Evolutionary conservation across 2,113 vertebrate species (phyloP).

Genomic region (Gymnocephalus cernua): DNA sequence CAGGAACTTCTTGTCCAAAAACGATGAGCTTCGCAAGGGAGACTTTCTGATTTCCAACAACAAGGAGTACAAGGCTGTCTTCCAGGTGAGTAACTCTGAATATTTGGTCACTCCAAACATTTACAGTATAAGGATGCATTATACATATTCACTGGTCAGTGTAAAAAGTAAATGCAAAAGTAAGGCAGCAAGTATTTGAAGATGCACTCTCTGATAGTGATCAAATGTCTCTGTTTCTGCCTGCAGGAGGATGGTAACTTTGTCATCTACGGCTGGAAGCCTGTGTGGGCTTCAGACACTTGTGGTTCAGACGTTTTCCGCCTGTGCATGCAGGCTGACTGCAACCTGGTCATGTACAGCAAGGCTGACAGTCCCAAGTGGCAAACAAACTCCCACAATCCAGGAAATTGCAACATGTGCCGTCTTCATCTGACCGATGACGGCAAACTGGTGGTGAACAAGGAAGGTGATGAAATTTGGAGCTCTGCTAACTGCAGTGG

Average conservation of each 20-base stretch:
- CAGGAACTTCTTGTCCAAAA: conserved; percentile 59
- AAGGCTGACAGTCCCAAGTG: not conserved
- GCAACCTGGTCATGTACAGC: conserved; percentile 70
- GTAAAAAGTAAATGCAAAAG: not conserved
- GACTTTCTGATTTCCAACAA: conserved; percentile 68
- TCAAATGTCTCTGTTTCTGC: not conserved
- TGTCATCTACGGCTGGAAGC: conserved; percentile 58
- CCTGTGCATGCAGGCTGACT: conserved; percentile 63
- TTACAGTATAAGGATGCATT: not conserved
- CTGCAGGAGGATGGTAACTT: conserved; percentile 67
- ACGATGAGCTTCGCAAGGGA: conserved; percentile 61
- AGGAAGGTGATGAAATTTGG: conserved; percentile 28
- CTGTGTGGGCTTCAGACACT: conserved; percentile 46
- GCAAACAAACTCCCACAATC: rapidly evolving
- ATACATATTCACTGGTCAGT: too few species aligned
- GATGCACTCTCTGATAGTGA: too few species aligned
- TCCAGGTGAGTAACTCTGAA: conserved; percentile 51
- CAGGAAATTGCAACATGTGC: not conserved
- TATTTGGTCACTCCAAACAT: not conserved
- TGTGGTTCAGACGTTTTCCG: rapidly evolving
- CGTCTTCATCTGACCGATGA: conserved; percentile 26
- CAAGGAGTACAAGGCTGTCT: conserved; percentile 50
- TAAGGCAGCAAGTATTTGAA: too few species aligned
- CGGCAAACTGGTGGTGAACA: conserved; percentile 43
- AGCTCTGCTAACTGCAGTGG: not conserved